phyloP scores from a whole-genome alignment of 2,797 vertebrate genomes.

The Sciaenops ocellatus region DNA sequence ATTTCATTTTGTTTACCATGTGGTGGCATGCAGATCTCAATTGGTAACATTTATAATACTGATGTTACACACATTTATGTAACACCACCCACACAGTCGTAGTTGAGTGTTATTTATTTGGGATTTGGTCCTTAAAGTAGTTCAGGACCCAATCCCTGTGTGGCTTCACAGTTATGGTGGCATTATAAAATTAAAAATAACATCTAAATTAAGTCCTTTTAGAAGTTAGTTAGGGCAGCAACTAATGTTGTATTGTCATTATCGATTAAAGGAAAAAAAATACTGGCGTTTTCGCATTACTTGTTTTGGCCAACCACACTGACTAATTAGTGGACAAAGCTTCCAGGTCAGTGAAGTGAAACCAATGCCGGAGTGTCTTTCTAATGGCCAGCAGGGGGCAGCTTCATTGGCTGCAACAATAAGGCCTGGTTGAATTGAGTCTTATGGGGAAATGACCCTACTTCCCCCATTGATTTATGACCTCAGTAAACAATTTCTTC shows the following conservation, averaged over 20 bases:
- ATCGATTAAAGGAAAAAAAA: not conserved
- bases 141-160: not conserved
- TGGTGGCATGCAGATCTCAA: not conserved
- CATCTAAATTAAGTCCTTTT: not conserved
- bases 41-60: conserved; percentile 5
- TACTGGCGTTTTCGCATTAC: not conserved
- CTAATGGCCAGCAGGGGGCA: no score
- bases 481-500: no score
- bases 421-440: no score
- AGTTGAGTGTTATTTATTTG: not conserved
- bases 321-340: no score
- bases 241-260: not conserved
- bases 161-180: not conserved
- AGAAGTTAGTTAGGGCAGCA: not conserved
- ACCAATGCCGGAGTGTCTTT: no score
- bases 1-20: not conserved
- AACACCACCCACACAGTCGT: not conserved
- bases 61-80: not conserved
- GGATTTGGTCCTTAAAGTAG: not conserved
- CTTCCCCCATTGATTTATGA: no score
- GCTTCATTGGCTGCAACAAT: no score
- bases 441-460: no score
- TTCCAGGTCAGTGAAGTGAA: no score
- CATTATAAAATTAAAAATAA: not conserved
- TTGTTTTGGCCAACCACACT: not conserved